Base-by-base conservation (phyloP, 2,113 vertebrate genomes). In the Halichoeres trimaculatus region DNA sequence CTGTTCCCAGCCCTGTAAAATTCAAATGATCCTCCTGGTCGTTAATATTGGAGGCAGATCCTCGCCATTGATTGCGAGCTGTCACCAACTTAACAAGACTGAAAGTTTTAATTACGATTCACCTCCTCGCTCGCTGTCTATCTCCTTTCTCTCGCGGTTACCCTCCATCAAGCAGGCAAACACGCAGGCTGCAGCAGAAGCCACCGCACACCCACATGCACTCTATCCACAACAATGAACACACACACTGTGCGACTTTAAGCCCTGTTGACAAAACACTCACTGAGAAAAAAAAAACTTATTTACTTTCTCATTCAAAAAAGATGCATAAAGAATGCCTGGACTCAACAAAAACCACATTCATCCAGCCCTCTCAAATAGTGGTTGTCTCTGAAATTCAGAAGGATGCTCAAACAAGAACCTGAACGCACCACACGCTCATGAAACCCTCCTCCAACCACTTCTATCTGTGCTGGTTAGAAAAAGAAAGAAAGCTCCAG, bases 41-140 rank as follows among this genome's bases (percentile, higher is more conserved):
- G 72, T 92, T 88, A 80, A 83, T 77, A 92, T 90, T 78, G 67
- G 79, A 90, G 85, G 88, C 77, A 86, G 85, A 88, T 89, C 74
- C 81, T 81, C 71, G 5, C 57, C 74, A 93, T 92, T 71, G 90
- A 93, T 93, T 83, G 81, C 59, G 10, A 69, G 77, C 85, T 91
- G 91, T 92, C 91, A 84, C 85, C 89, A 86, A 90, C 88, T 89
- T 93, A 92, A 94, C 87, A 75, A 88, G 86, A 90, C 78, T 81
- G 80, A 88, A 90, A 83, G 72, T 91, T 90, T 86, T 92, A 92
- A 94, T 94, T 92, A 91, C 77, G 51, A 89, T 90, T 91, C 83
- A 69, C 78, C 79, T 77, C 84, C 61, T 57, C 35, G 59, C 84
- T 48, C 11, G 16, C 80, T 78, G 80, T 85, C 89, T 80, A 35